Conservation (phyloP, 2,888 invertebrate genomes). For the Microctonus brassicae region DNA sequence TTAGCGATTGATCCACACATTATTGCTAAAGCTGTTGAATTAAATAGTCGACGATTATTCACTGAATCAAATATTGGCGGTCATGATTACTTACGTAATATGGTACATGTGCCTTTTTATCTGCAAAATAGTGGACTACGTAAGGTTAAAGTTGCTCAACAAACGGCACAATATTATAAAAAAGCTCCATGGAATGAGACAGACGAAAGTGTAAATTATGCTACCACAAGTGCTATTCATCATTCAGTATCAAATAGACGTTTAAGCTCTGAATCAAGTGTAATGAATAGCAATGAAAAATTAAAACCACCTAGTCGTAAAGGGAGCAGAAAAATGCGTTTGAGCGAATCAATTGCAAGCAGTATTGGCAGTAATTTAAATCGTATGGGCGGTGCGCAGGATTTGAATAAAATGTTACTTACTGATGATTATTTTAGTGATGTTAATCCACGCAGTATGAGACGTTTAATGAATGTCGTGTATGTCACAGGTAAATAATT, state of each 20-base stretch:
- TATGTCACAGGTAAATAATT: conserved; percentile 86
- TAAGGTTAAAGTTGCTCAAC: conserved; percentile 88
- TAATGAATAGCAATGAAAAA: conserved; percentile 88
- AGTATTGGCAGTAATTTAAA: conserved; percentile 91
- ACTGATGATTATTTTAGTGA: conserved; percentile 99
- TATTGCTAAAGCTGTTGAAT: conserved; percentile 95
- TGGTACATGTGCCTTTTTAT: conserved; percentile 98
- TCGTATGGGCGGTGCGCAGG: conserved; percentile 81
- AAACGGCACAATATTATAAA: conserved; percentile 75
- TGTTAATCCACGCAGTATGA: conserved; percentile 97
- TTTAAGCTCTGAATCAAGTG: conserved; percentile 84
- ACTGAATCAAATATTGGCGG: conserved; percentile 95
- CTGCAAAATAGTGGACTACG: conserved; percentile 96
- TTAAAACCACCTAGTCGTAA: conserved; percentile 74
- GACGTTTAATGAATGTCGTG: conserved; percentile 95
- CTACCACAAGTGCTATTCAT: conserved; percentile 69
- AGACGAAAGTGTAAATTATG: conserved; percentile 72
- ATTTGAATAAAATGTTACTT: conserved; percentile 85
- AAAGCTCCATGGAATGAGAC: conserved; percentile 69
- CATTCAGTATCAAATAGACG: conserved; percentile 79
- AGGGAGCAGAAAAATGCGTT: conserved; percentile 80
- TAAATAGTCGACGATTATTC: conserved; percentile 88
- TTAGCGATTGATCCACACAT: conserved; percentile 99
- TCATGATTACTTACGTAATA: conserved; percentile 93
- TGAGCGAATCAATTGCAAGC: conserved; percentile 91